phyloP scores from a whole-genome alignment of 2,888 invertebrate species.

The Neoscelio sp. region DNA sequence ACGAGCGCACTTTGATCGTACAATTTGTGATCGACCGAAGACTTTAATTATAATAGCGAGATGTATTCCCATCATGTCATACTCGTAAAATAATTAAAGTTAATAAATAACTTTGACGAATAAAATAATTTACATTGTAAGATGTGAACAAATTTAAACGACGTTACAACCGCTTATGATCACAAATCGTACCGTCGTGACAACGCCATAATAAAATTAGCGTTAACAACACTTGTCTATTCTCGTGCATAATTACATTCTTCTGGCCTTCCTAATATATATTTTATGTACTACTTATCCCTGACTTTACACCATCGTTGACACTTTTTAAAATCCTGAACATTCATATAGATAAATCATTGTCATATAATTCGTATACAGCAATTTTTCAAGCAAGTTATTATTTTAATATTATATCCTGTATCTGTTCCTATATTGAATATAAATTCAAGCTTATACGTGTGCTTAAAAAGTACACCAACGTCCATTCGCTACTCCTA shows the following conservation, averaged over 20 bases:
- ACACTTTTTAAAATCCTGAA: background rate
- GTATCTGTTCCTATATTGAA: no score
- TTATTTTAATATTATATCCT: no score
- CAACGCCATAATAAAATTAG: conserved; percentile 7
- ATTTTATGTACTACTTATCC: conserved; percentile 1
- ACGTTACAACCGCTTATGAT: background rate
- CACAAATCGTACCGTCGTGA: background rate
- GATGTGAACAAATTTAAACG: background rate
- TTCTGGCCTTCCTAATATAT: background rate
- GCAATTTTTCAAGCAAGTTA: background rate
- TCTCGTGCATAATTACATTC: conserved; percentile 5
- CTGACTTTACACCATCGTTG: background rate
- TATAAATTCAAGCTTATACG: no score
- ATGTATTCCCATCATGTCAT: background rate
- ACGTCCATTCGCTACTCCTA: no score
- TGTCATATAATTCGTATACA: background rate
- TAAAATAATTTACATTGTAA: conserved; percentile 11
- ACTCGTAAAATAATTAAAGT: conserved; percentile 13
- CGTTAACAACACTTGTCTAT: conserved; percentile 6
- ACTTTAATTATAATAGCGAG: background rate
- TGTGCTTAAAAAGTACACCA: no score
- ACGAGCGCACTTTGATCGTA: background rate
- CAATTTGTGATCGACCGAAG: background rate
- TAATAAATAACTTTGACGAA: conserved; percentile 10
- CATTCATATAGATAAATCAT: conserved; percentile 1